Base-by-base conservation (phyloP, 2,888 invertebrate genomes). In the Chymomyza caudatula region DNA sequence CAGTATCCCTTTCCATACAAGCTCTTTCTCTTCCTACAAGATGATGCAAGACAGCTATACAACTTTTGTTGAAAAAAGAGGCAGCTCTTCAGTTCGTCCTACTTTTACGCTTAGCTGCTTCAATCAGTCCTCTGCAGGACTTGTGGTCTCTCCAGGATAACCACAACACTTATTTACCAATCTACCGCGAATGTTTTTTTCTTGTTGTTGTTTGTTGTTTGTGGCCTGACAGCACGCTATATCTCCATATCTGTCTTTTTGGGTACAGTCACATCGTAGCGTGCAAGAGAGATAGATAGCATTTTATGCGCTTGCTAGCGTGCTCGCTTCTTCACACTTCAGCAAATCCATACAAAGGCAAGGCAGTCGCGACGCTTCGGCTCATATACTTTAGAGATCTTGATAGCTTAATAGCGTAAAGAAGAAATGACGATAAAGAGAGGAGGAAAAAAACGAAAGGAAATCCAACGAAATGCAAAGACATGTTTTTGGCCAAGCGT, bases 301-400 rank as follows among this genome's bases (percentile, higher is more conserved):
- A 63, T 73, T 85, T 79, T 85, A 73, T 75, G 74, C 22, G 62
- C 69, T 11, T 8, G 13, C n/a, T 11, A 11, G 13, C 17, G 17
- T 17, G 23, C 8, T 43, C 25, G 17, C 29, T 44, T 13, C 11
- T 42, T 52, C 67, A 70, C 73, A 69, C 78, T 78, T 67, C 69
- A 75, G 67, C 73, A 60, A 58, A 60, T 75, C 65, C 67, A 44
- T 60, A 78, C 82, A 78, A 78, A 73, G 73, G 60, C 5, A 64
- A 44, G 63, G 55, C 67, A 60, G 58, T 65, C 64, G 67, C 70
- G 78, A 47, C 51, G 73, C 82, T 78, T 76, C 82, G 86, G 75
- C 85, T 85, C 88, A 85, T 86, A 86, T 84, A 88, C 85, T 88
- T 87, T 84, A 76, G 75, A 85, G 85, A 87, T 87, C 87, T 84